Percentiles rank a stretch among this genome's conserved stretches.
Evolutionary conservation across 1,140 invertebrate species (phyloP).

Genomic region (Calycopis cecrops): DNA sequence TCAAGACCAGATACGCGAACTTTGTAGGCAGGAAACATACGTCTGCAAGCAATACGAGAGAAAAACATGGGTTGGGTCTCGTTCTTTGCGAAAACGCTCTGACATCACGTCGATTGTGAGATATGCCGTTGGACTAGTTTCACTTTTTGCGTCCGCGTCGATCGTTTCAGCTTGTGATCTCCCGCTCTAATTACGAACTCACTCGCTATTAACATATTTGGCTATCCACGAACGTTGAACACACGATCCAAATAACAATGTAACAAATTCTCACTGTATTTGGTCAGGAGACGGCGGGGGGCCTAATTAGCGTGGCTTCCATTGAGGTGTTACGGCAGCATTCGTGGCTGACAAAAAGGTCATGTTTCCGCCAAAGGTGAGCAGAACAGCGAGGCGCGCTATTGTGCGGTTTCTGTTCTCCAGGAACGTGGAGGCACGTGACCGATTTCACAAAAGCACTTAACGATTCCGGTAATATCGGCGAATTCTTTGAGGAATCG

Average conservation of each 20-base stretch:
- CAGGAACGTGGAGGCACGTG: conserved; percentile 40
- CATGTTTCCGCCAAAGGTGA: conserved; percentile 41
- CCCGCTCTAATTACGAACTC: conserved; percentile 48
- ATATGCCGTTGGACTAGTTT: conserved; percentile 62
- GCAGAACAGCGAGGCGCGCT: conserved; percentile 44
- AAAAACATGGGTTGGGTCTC: conserved; percentile 77
- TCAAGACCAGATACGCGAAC: conserved; percentile 93
- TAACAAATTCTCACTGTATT: background rate
- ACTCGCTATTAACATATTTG: conserved; percentile 3
- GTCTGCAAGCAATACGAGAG: conserved; percentile 81
- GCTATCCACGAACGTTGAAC: conserved; percentile 7
- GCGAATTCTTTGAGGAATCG: conserved; percentile 12
- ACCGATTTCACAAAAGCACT: conserved; percentile 34
- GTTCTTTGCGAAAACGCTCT: conserved; percentile 73
- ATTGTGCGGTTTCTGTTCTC: conserved; percentile 41
- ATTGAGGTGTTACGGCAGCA: conserved; percentile 44
- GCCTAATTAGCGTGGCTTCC: conserved; percentile 30
- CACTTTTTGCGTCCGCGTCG: conserved; percentile 51
- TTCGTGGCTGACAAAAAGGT: conserved; percentile 41
- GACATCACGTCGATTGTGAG: conserved; percentile 69
- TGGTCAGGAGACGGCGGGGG: conserved; percentile 6
- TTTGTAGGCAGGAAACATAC: conserved; percentile 95
- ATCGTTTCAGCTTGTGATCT: conserved; percentile 69
- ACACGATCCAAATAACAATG: background rate
- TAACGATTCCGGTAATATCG: conserved; percentile 22